Evolutionary conservation across 2,797 vertebrate species (phyloP), one percentile per base, ranked within the genome.

Genomic region (Pangasius macronema): DNA sequence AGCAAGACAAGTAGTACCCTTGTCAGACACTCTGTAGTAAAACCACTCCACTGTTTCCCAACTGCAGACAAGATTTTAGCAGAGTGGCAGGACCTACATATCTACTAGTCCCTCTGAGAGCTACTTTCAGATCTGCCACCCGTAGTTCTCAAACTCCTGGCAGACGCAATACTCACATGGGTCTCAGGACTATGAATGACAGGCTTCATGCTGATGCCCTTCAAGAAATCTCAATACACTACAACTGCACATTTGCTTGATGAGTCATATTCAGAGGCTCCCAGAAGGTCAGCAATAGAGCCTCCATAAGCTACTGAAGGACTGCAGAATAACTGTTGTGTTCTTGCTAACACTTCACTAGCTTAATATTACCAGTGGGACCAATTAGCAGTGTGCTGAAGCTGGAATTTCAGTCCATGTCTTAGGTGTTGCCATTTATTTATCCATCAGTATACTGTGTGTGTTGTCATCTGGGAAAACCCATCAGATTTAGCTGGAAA

Each of bases 1-100:
- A 82, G 79, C 57, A 82, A 82, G 55, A n/a, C 79, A 42, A 82
- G 57, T n/a, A 27, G 22, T n/a, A 24, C 36, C 36, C 79, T 63
- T 46, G 30, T 79, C 51, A 79, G 76, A 20, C 51, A 55, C 18
- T 20, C n/a, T 77, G 79, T 36, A 61, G 55, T 42, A 61, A 61
- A 81, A 22, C 33, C 55, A 36, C 51, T n/a, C 36, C 79, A 46
- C 57, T 81, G 57, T 61, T 61, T 57, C 51, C 51, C 36, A 61
- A 61, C 51, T 61, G 79, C 55, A 61, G 36, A 42, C 57, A 42
- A 61, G 55, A 42, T 39, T 80, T 59, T 42, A 61, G 77, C 5
- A 27, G 33, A 80, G 49, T 22, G 20, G 5, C 76, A 59, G 33
- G 53, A 27, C 36, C 55, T 42, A 39, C 55, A 81, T 61, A 63